Evolutionary conservation across 2,888 invertebrate genomes (phyloP).

Genomic region (Agonum fuliginosum): DNA sequence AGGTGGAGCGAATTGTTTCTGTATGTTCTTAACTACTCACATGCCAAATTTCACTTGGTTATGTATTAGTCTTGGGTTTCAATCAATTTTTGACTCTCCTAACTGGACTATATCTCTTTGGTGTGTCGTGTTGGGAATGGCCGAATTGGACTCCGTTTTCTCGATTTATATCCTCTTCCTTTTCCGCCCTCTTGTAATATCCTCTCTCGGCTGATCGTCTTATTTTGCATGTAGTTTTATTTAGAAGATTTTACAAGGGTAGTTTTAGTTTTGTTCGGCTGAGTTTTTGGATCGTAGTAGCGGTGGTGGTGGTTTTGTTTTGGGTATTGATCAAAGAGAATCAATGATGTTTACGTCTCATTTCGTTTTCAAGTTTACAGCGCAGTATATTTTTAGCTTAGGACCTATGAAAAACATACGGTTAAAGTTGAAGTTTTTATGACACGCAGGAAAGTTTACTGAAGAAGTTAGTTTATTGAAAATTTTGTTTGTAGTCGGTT

Average conservation of each 20-base stretch:
- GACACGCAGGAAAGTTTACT: too few relatives aligned
- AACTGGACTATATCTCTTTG: too few relatives aligned
- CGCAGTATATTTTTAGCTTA: neutral
- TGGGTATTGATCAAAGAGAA: slow-evolving; percentile 24
- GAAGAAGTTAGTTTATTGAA: too few relatives aligned
- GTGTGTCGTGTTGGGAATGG: too few relatives aligned
- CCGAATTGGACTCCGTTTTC: neutral
- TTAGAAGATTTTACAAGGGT: slow-evolving; percentile 9
- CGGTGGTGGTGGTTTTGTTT: neutral
- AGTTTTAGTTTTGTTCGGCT: slow-evolving; percentile 1
- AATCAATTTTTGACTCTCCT: too few relatives aligned
- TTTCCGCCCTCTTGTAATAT: neutral
- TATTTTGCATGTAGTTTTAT: slow-evolving; percentile 37
- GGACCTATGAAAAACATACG: slow-evolving; percentile 10
- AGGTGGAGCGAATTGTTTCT: too few relatives aligned
- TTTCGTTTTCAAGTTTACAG: slow-evolving; percentile 9
- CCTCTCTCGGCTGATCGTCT: neutral
- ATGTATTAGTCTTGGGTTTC: too few relatives aligned
- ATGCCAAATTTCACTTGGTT: too few relatives aligned
- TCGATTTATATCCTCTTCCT: neutral
- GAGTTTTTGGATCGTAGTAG: neutral
- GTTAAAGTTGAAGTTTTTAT: neutral
- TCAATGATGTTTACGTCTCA: slow-evolving; percentile 36
- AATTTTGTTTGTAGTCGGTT: too few relatives aligned
- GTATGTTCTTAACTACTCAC: too few relatives aligned